phyloP scores from a whole-genome alignment of 2,888 invertebrate genomes.

The Copidosoma aretas region DNA sequence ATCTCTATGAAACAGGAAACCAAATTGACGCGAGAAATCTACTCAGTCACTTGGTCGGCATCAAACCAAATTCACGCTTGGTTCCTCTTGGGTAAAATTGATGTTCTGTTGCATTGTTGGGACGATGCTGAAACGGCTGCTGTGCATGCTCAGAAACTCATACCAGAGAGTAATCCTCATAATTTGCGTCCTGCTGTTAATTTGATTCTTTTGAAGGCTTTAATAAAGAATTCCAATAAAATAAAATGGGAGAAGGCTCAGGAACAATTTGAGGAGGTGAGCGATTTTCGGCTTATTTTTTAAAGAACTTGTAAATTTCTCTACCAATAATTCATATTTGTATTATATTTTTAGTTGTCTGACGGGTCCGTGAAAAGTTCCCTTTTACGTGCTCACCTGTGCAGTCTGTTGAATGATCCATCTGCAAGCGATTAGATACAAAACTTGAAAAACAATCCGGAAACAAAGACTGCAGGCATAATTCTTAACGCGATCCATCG shows the following conservation, averaged over 20 bases:
- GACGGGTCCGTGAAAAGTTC: slow-evolving; percentile 45
- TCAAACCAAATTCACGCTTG: slow-evolving; percentile 64
- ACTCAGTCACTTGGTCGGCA: slow-evolving; percentile 60
- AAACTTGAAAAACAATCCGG: slow-evolving; percentile 54
- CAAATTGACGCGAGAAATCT: slow-evolving; percentile 67
- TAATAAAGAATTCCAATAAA: slow-evolving; percentile 61
- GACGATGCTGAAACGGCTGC: slow-evolving; percentile 63
- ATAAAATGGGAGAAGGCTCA: slow-evolving; percentile 64
- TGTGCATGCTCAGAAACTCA: slow-evolving; percentile 57
- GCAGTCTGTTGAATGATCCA: slow-evolving; percentile 61
- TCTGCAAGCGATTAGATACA: slow-evolving; percentile 58
- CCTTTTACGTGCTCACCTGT: slow-evolving; percentile 55
- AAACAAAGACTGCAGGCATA: slow-evolving; percentile 47
- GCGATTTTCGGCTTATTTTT: slow-evolving; percentile 49
- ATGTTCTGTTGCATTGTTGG: slow-evolving; percentile 65
- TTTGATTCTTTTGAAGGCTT: slow-evolving; percentile 58
- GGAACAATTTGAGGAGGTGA: slow-evolving; percentile 59
- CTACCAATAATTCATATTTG: slow-evolving; percentile 25
- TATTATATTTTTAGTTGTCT: slow-evolving; percentile 44
- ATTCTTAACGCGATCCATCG: slow-evolving; percentile 66
- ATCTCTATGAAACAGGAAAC: slow-evolving; percentile 65
- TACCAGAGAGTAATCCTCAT: slow-evolving; percentile 54
- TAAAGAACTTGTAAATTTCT: slow-evolving; percentile 21
- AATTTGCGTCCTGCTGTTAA: slow-evolving; percentile 52
- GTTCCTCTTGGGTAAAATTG: slow-evolving; percentile 64